Base-by-base conservation (phyloP, 2,888 invertebrate species). In the Lithophane socia region DNA sequence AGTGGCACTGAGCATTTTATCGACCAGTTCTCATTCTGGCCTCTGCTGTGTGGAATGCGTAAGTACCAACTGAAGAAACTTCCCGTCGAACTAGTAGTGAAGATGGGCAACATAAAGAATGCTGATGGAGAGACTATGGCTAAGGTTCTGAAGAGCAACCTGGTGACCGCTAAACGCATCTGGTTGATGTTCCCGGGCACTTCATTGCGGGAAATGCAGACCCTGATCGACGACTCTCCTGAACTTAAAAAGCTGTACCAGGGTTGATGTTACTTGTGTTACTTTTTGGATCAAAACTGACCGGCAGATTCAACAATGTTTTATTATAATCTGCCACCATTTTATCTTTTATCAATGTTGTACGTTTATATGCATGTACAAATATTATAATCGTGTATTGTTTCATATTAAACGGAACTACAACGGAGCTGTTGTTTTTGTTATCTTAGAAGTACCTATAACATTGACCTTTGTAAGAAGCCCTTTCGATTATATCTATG, bases 61-160 rank as follows among this genome's bases (percentile, higher is more conserved):
- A 94, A 94, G 77, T 86, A 91, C 21, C 91, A 92, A 52, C 75
- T 93, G 5, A 91, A 92, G 29, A 94, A 94, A 79, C 90, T 94
- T 16, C 91, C 92, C 0, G 18, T 90, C 0, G 89, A 91, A 13
- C 86, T 89, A 0, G 91, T 94, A 0, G 60, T 92, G 0, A 93
- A 94, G 79, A 92, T 93, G 67, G 93, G 94, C 0, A 92, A 88
- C 68, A 91, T 93, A 0, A 94, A 93, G 74, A 93, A 92, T 70
- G 77, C 78, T n/a, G 63, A 90, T 1, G 92, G 92, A 0, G 75
- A 87, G 4, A 87, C 84, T n/a, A 90, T 93, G 91, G 91, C 90
- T 0, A 79, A 80, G 8, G 75, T 90, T 49, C 65, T 94, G 16
- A 89, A 89, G 74, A 74, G 73, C 2, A 91, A 93, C 69, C 77